A percentile compares a stretch with the other conserved stretches of the same genome.
Evolutionary conservation across 2,113 vertebrate species (phyloP).

Genomic region (Cephalopterus ornatus): DNA sequence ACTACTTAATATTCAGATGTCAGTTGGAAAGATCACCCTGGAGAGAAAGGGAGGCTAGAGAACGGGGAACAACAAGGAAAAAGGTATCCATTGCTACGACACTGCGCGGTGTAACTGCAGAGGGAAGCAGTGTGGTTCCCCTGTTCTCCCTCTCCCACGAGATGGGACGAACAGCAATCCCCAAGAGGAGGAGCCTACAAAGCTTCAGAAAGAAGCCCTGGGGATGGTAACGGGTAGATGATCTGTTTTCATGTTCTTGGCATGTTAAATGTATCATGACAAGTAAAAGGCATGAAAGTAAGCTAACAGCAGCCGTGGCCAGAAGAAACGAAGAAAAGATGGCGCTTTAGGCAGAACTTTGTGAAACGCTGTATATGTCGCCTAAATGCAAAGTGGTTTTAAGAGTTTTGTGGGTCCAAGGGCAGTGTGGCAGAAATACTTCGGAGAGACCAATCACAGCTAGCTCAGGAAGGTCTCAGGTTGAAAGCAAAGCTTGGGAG

Average conservation of each 20-base stretch:
- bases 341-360: neutral
- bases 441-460: fast-evolving
- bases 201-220: neutral
- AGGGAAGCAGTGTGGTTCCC: neutral
- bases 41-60: neutral
- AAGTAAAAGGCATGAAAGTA: neutral
- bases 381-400: neutral
- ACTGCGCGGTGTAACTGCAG: neutral
- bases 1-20: neutral
- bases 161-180: neutral
- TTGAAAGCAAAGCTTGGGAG: neutral
- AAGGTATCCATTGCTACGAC: neutral
- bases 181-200: neutral
- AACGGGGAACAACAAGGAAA: neutral
- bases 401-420: neutral
- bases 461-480: neutral
- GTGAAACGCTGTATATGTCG: neutral
- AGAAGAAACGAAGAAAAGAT: neutral
- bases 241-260: neutral
- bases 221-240: neutral
- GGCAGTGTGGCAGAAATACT: neutral
- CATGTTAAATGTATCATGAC: no score
- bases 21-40: neutral
- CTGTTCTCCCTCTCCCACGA: neutral
- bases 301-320: neutral